Base-by-base conservation (phyloP, 2,888 invertebrate genomes). In the Pollenia griseotomentosa region DNA sequence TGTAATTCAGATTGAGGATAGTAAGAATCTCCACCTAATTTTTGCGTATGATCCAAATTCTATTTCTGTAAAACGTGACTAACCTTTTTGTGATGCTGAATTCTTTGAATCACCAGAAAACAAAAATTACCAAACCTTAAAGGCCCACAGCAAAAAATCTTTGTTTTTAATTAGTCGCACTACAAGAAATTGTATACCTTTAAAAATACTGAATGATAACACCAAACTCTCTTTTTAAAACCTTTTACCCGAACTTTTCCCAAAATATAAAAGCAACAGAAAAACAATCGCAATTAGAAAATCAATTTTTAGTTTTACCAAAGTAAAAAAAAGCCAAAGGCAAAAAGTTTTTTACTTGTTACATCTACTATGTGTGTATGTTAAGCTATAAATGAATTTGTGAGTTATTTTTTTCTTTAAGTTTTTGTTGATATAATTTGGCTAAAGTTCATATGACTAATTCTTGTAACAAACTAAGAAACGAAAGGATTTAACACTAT, bases 391-490 rank as follows among this genome's bases (percentile, higher is more conserved):
- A 51, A 51, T 51, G 33, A 40, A 40, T 46, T 65, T 73, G 33
- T 65, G 3, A 44, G 16, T 78, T 63, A 63, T 79, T 73, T 57
- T 73, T 63, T 68, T 78, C 12, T 19, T 44, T 40, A 11, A 70
- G 48, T 68, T 78, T 83, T 74, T 46, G 12, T 65, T 63, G 14
- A 42, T 61, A 68, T 44, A 63, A 70, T 70, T 80, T 59, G 75
- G 65, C 12, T 75, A 80, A 75, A 81, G 79, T 86, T 83, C 77
- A 83, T 77, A 83, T 81, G 77, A 77, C 83, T 77, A 77, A 73
- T 75, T 86, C 71, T 73, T 61, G 46, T 83, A 80, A 86, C 83
- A 86, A 86, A 86, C 80, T 83, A 66, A 19, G 51, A 73, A 81
- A 73, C 68, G 53, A 77, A 81, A 74, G 68, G 48, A 81, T 84